Evolutionary conservation across 2,888 invertebrate genomes (phyloP).

Genomic region (Lepetodrilus schrolli): DNA sequence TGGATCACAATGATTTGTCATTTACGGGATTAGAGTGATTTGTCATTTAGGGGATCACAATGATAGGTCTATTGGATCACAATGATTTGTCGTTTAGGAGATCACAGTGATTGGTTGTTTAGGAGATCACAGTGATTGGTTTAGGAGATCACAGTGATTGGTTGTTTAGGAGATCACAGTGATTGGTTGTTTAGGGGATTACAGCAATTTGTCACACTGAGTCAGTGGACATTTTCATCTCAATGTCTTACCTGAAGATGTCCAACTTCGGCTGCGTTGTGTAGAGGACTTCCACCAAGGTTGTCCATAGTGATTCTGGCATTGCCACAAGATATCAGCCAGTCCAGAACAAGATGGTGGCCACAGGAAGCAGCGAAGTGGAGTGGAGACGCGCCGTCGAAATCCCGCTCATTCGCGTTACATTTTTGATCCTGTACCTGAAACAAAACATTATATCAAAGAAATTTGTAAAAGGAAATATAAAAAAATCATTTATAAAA

Average conservation of each 20-base stretch:
- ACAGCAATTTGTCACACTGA: no score
- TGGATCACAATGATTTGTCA: no score
- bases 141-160: no score
- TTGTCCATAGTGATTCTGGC: slow-evolving; percentile 88
- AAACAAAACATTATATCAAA: background rate
- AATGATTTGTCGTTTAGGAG: no score
- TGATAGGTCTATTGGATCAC: no score
- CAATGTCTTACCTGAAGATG: slow-evolving; percentile 84
- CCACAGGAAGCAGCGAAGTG: slow-evolving; percentile 92
- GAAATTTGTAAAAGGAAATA: background rate
- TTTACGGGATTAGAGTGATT: no score
- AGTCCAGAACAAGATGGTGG: slow-evolving; percentile 82
- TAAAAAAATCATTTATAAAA: no score
- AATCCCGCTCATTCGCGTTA: slow-evolving; percentile 89
- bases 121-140: no score
- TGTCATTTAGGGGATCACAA: no score
- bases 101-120: no score
- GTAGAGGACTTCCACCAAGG: slow-evolving; percentile 91
- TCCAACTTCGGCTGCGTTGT: slow-evolving; percentile 92
- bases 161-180: no score
- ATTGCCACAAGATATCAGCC: slow-evolving; percentile 89
- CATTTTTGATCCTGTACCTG: slow-evolving; percentile 85
- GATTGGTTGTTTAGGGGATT: no score
- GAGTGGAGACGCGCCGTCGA: slow-evolving; percentile 90
- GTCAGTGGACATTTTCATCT: background rate